phyloP scores from a whole-genome alignment of 2,888 invertebrate species.

The Scaptomyza reducta region DNA sequence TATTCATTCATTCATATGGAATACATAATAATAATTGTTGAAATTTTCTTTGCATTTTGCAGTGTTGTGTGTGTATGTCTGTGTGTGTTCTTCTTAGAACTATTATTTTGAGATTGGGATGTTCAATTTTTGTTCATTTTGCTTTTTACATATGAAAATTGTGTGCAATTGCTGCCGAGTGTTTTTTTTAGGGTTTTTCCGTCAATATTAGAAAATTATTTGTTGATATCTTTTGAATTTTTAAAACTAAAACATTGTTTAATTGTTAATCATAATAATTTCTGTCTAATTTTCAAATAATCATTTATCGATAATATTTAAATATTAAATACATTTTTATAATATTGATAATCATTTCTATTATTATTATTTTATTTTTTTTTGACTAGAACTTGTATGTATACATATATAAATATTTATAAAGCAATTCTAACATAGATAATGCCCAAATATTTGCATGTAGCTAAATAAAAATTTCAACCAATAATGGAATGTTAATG shows the following conservation, averaged over 20 bases:
- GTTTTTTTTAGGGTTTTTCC: constrained; percentile 22
- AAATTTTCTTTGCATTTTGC: constrained; percentile 34
- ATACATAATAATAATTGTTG: constrained; percentile 68
- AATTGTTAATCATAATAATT: constrained; percentile 69
- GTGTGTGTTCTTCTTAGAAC: constrained; percentile 35
- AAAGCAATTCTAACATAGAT: constrained; percentile 46
- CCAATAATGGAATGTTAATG: constrained; percentile 25
- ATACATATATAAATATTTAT: constrained; percentile 28
- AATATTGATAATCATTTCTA: constrained; percentile 58
- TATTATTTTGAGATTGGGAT: constrained; percentile 32
- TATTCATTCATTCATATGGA: constrained; percentile 56
- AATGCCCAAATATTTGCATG: constrained; percentile 23
- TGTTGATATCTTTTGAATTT: constrained; percentile 61
- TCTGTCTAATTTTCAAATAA: constrained; percentile 76
- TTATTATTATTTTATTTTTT: constrained; percentile 50
- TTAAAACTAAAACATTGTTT: constrained; percentile 66
- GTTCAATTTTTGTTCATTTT: constrained; percentile 33
- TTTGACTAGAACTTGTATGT: constrained; percentile 74
- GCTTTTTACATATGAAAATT: constrained; percentile 46
- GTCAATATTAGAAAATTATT: constrained; percentile 52
- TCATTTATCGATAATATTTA: constrained; percentile 50
- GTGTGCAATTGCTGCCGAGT: constrained; percentile 36
- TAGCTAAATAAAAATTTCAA: constrained; percentile 7
- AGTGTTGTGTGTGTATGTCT: constrained; percentile 23
- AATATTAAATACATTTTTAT: constrained; percentile 51